These are phyloP conservation scores for Eristalis arbustorum DNA, from an alignment of 2,888 invertebrate species.

Conservation along the genomic window DNA sequence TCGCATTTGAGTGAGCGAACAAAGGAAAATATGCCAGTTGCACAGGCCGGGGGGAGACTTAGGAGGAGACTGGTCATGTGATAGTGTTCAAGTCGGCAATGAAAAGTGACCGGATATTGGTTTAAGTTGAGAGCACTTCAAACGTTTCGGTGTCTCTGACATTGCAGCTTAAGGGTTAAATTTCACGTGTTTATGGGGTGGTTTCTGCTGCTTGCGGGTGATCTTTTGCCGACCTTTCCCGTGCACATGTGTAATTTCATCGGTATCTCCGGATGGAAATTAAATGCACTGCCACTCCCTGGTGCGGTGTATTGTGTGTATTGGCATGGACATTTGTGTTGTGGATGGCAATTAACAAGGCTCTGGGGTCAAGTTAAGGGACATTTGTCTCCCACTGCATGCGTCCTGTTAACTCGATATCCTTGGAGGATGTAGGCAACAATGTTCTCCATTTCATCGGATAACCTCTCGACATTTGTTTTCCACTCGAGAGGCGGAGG, in stretches of 20 bases:
- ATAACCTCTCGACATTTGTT: no score
- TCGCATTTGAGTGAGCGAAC: constrained; percentile 1
- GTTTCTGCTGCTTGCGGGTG: not conserved
- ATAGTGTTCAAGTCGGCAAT: constrained; percentile 41
- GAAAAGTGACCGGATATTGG: constrained; percentile 36
- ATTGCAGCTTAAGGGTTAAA: not conserved
- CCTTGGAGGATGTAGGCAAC: no score
- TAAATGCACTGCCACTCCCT: not conserved
- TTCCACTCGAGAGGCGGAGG: no score
- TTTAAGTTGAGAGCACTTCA: constrained; percentile 16
- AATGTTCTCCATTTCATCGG: no score
- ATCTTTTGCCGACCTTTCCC: not conserved
- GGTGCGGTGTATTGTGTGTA: not conserved
- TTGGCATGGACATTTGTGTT: not conserved
- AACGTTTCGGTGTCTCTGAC: constrained; percentile 9
- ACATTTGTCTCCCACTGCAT: not conserved
- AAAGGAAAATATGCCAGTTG: constrained; percentile 31
- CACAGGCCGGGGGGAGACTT: constrained; percentile 5
- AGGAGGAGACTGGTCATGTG: constrained; percentile 6
- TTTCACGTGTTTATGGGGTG: not conserved
- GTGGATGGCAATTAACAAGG: not conserved
- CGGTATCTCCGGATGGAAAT: not conserved
- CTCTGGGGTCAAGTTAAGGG: not conserved
- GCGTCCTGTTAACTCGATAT: not conserved
- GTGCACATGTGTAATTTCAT: not conserved